Conservation (phyloP, 2,888 invertebrate genomes). For the Synanthedon myopaeformis region DNA sequence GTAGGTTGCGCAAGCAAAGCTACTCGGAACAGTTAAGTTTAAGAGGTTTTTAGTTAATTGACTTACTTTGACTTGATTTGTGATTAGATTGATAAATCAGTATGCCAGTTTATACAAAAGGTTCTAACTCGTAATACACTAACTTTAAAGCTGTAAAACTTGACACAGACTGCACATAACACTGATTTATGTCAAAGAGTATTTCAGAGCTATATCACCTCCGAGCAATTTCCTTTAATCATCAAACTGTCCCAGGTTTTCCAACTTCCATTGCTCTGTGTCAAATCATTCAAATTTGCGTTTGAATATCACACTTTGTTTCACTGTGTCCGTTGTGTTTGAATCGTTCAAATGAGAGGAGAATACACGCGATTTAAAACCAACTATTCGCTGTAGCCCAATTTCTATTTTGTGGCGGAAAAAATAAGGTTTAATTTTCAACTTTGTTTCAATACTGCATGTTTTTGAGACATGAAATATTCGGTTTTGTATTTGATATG, state of each 20-base stretch:
- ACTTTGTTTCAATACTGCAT: neutral
- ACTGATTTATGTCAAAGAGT: conserved; percentile 1
- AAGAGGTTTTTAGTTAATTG: no score
- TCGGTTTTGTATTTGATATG: conserved; percentile 11
- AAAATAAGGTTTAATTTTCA: neutral
- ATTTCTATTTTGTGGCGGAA: neutral
- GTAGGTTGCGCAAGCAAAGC: no score
- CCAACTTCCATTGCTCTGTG: neutral
- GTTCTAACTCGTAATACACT: no score
- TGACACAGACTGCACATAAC: neutral
- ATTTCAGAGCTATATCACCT: neutral
- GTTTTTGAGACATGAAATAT: conserved; percentile 10
- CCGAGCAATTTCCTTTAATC: no score
- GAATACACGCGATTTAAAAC: conserved; percentile 16
- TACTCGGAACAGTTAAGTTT: no score
- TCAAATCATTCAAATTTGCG: neutral
- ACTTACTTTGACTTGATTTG: no score
- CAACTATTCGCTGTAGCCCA: neutral
- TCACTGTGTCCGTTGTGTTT: conserved; percentile 8
- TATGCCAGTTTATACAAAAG: no score
- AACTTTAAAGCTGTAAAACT: no score
- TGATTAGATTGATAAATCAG: no score
- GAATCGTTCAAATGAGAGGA: conserved; percentile 7
- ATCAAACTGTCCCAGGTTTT: no score
- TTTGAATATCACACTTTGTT: conserved; percentile 5